Evolutionary conservation across 2,797 vertebrate species (phyloP).

Genomic region (Apodemus agrarius): DNA sequence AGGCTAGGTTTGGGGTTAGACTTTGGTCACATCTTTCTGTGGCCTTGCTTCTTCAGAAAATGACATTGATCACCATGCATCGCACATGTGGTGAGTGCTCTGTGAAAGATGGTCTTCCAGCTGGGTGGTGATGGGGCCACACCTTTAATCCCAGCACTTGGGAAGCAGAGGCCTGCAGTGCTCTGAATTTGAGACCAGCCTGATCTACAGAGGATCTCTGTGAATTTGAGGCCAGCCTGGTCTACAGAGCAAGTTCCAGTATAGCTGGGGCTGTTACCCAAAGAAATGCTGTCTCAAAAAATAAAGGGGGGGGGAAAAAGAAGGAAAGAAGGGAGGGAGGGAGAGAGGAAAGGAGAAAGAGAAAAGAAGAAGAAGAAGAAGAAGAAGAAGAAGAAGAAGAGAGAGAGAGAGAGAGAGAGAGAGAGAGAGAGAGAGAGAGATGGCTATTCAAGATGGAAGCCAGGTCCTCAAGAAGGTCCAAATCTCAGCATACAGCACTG

Average conservation of each 20-base stretch:
- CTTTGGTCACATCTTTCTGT: not conserved
- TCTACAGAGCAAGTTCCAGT: not conserved
- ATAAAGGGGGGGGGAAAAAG: too few relatives aligned
- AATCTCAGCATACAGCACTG: not conserved
- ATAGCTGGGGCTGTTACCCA: not conserved
- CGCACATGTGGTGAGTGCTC: not conserved
- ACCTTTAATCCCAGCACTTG: not conserved
- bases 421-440: not conserved
- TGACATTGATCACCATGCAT: not conserved
- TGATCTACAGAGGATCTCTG: not conserved
- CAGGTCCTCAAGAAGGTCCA: not conserved
- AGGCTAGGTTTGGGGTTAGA: not conserved
- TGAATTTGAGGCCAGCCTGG: not conserved
- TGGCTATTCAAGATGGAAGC: not conserved
- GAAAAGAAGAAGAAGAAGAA: too few relatives aligned
- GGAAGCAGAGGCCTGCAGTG: not conserved
- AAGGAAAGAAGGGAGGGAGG: too few relatives aligned
- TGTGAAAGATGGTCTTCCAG: not conserved
- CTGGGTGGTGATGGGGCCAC: not conserved
- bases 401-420: not conserved
- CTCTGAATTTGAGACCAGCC: not conserved
- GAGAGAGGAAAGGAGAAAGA: too few relatives aligned
- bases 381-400: too few relatives aligned
- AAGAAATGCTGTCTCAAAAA: not conserved
- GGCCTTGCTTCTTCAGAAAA: constrained; percentile 19